Evolutionary conservation across 1,140 invertebrate genomes (phyloP), one percentile per base, ranked within the genome.

Genomic region (Papilio aristodemus): DNA sequence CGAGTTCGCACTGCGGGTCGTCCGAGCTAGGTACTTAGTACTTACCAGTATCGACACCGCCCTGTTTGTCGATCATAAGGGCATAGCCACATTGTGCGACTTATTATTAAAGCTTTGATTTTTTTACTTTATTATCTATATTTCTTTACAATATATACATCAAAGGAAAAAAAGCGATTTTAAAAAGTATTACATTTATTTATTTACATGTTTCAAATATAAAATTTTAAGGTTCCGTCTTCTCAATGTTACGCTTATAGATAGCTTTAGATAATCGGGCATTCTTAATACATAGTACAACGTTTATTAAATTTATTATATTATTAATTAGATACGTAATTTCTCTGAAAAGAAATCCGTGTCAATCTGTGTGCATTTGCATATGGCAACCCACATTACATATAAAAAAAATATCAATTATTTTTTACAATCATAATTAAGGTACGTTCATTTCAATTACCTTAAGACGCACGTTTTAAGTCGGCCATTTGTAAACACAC

Each of bases 1-100:
- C 63, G 63, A 41, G 39, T 27, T 4, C 38, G 25, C 43, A 70
- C 69, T 70, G 36, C 74, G 71, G 71, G 75, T 77, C 76, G 71
- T 73, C 71, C 73, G 77, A 73, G n/a, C n/a, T n/a, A n/a, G 67
- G 74, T 77, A 77, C 77, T 70, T 74, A 71, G 74, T 75, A 58
- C 25, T 38, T 25, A 46, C 39, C 2, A 32, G 2, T 46, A 66
- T 66, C 41, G 22, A 66, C n/a, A 46, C 22, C 17, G 19, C 4
- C 17, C 25, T 5, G 17, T 1, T 27, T 37, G 10, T 41, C 17
- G 39, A 32, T 14, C n/a, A 17, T 66, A 66, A 66, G n/a, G 63
- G 39, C 41, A 4, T 11, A 2, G 5, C 32, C n/a, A 17, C 25
- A 66, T 25, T 46, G 10, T 66, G 41, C 41, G 41, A 50, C n/a